Conservation (phyloP, 2,888 invertebrate genomes). For the Spodoptera littoralis region DNA sequence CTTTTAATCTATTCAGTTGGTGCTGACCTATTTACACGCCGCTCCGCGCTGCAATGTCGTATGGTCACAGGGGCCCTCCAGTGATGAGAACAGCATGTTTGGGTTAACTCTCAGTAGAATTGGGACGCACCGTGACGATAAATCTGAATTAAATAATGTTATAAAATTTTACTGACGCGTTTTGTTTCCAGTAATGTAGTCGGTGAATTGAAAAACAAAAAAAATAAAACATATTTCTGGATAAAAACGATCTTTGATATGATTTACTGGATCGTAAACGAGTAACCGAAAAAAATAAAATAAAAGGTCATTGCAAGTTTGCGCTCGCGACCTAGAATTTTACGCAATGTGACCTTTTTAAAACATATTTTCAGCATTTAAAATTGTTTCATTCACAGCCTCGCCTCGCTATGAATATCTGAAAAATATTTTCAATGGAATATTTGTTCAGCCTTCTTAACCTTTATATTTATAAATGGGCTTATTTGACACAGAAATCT, state of each 20-base stretch:
- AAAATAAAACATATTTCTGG: neutral
- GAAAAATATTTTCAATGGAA: neutral
- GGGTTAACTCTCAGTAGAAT: slow-evolving; percentile 42
- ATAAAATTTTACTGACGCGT: slow-evolving; percentile 31
- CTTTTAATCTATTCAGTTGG: slow-evolving; percentile 61
- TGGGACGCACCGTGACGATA: slow-evolving; percentile 49
- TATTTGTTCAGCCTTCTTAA: neutral
- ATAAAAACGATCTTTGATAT: neutral
- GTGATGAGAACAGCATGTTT: slow-evolving; percentile 50
- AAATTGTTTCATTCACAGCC: slow-evolving; percentile 15
- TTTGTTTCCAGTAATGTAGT: slow-evolving; percentile 20
- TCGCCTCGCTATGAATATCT: neutral
- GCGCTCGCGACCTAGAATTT: slow-evolving; percentile 10
- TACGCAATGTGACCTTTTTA: slow-evolving; percentile 13
- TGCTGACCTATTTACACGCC: slow-evolving; percentile 62
- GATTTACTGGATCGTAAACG: slow-evolving; percentile 3
- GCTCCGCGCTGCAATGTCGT: slow-evolving; percentile 58
- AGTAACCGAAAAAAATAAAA: neutral
- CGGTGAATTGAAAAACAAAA: neutral
- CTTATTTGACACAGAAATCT: slow-evolving; percentile 31
- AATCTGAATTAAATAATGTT: slow-evolving; percentile 38
- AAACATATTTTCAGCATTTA: neutral
- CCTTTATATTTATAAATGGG: neutral
- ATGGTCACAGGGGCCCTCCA: slow-evolving; percentile 56
- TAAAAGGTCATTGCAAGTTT: slow-evolving; percentile 7